A percentile compares a stretch with the other conserved stretches of the same genome.
phyloP scores from a whole-genome alignment of 2,797 vertebrate genomes.

The Peromyscus nudipes region DNA sequence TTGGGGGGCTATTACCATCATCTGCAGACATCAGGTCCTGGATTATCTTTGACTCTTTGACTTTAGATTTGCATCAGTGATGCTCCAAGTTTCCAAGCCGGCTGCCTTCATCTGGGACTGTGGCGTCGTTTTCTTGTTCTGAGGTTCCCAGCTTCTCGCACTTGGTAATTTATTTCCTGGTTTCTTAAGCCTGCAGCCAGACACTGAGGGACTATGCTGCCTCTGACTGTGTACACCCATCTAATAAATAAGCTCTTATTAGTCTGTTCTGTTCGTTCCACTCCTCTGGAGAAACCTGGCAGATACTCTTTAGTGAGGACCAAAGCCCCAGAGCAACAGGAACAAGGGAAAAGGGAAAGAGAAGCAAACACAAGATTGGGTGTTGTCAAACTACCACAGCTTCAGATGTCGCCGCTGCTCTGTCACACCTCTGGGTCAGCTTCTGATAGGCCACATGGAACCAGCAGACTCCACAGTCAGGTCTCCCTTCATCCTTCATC shows the following conservation, averaged over 20 bases:
- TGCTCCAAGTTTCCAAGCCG: not conserved
- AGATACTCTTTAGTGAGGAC: not conserved
- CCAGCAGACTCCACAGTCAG: not conserved
- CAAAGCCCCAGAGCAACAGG: not conserved
- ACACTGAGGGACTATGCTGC: no score
- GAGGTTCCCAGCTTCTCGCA: not conserved
- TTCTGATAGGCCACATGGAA: not conserved
- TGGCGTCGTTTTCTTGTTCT: no score
- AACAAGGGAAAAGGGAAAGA: not conserved
- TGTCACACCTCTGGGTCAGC: fast-evolving
- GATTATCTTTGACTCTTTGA: not conserved
- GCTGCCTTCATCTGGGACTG: not conserved
- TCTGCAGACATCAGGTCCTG: not conserved
- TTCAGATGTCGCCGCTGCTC: not conserved
- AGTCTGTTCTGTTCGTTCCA: not conserved
- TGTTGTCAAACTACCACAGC: not conserved
- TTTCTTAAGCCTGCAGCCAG: not conserved
- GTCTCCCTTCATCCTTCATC: not conserved
- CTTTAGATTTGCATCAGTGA: not conserved
- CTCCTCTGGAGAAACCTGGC: not conserved
- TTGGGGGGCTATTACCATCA: not conserved
- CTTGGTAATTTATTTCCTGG: not conserved
- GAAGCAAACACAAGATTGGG: not conserved
- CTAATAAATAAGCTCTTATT: not conserved
- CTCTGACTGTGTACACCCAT: not conserved